Percentiles rank a stretch among this genome's conserved stretches.
These are phyloP conservation scores for Phocoena sinus DNA, from an alignment of 2,113 vertebrate species.

Conservation along the genomic window DNA sequence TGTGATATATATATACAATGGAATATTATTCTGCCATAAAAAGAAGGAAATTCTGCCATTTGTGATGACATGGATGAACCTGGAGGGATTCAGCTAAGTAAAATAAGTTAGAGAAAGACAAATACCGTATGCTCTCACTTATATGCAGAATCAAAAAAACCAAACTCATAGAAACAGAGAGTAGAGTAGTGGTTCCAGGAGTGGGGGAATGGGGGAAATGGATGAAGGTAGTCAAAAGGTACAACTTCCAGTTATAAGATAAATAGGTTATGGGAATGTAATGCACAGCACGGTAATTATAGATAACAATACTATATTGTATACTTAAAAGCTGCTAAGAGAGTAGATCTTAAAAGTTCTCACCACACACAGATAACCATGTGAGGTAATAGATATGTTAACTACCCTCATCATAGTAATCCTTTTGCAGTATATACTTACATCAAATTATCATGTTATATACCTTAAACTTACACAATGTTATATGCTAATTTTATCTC, in stretches of 20 bases:
- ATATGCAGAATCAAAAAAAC: background rate
- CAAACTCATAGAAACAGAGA: background rate
- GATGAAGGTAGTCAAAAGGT: background rate
- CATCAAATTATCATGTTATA: background rate
- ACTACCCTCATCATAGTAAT: background rate
- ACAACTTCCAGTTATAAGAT: background rate
- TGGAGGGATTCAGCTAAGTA: background rate
- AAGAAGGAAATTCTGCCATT: background rate
- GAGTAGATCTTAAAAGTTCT: background rate
- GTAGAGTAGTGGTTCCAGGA: too few relatives aligned
- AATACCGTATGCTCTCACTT: background rate
- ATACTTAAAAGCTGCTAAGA: background rate
- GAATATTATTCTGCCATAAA: background rate
- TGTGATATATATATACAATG: background rate
- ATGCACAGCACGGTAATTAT: background rate
- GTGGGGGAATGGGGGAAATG: background rate
- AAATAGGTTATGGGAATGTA: background rate
- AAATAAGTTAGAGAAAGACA: background rate
- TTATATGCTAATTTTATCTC: background rate
- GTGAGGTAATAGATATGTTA: background rate
- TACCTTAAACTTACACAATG: background rate
- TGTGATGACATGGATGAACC: background rate
- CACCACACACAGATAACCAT: background rate
- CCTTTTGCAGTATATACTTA: background rate
- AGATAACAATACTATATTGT: background rate